Evolutionary conservation across 2,797 vertebrate species (phyloP).

Genomic region (Thamnophis elegans): DNA sequence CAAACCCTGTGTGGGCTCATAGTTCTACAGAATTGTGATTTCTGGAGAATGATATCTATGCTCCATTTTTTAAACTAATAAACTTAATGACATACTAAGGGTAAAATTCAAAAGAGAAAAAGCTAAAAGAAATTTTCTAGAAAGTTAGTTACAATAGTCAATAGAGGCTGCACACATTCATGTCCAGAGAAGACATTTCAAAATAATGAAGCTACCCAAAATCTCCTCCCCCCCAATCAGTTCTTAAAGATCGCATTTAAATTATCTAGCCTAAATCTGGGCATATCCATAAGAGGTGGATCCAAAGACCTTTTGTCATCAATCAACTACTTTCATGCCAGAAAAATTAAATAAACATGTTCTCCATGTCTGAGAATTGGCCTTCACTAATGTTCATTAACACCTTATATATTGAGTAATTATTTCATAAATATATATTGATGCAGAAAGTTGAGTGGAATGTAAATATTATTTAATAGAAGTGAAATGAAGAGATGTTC

Average conservation of each 20-base stretch:
- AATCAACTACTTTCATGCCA: not conserved
- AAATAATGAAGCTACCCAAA: not conserved
- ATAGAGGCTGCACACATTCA: not conserved
- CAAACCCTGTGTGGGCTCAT: not conserved
- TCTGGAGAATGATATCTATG: not conserved
- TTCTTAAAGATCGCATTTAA: not conserved
- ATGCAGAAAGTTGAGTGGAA: not conserved
- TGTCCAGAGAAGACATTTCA: not conserved
- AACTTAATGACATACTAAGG: not conserved
- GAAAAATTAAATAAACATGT: not conserved
- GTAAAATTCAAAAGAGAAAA: not conserved
- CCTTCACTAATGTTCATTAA: not conserved
- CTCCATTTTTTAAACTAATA: not conserved
- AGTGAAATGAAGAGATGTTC: not conserved
- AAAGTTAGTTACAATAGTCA: not conserved
- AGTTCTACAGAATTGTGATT: not conserved
- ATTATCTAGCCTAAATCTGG: not conserved
- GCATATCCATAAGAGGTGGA: not conserved
- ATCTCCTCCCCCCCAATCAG: not conserved
- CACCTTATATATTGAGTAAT: not conserved
- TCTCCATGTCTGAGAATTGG: not conserved
- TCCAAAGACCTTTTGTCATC: not conserved
- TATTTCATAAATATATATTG: not conserved
- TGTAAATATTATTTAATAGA: not conserved
- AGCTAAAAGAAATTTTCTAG: not conserved